Evolutionary conservation across 2,888 invertebrate species (phyloP).

Genomic region (Caenorhabditis angaria): DNA sequence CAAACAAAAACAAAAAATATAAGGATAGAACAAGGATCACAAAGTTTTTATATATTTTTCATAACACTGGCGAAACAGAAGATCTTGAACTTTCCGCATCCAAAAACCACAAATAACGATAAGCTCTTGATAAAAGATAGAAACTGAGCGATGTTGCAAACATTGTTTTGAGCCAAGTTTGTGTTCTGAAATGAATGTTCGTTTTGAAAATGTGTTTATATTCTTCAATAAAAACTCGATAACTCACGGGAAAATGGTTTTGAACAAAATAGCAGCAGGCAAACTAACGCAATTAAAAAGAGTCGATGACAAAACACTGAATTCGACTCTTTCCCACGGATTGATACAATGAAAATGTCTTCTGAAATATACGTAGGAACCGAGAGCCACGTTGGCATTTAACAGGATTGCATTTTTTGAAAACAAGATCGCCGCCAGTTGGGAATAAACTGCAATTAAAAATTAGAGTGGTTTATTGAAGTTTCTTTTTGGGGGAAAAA

Average conservation of each 20-base stretch:
- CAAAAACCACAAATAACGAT: no score
- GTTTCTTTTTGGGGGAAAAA: no score
- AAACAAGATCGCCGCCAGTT: constrained; percentile 67
- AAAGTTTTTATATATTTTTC: no score
- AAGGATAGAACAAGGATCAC: no score
- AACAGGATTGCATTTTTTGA: constrained; percentile 81
- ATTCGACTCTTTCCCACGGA: constrained; percentile 69
- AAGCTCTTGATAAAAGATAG: constrained; percentile 78
- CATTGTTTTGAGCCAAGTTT: constrained; percentile 77
- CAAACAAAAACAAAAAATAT: no score
- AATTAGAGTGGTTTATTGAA: no score
- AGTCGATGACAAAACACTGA: constrained; percentile 76
- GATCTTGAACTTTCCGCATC: constrained; percentile 73
- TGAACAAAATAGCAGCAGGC: constrained; percentile 85
- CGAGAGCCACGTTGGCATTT: constrained; percentile 84
- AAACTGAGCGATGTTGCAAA: constrained; percentile 81
- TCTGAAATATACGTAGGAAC: constrained; percentile 79
- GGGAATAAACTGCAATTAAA: constrained; percentile 71
- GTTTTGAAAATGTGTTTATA: not conserved
- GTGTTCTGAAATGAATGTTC: constrained; percentile 28
- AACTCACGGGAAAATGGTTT: constrained; percentile 80
- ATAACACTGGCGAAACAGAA: constrained; percentile 48
- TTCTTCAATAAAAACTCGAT: no score
- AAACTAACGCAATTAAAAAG: constrained; percentile 90
- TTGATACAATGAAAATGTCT: constrained; percentile 59